Conservation (phyloP, 1,140 invertebrate genomes). For the Drosophila aff. region DNA sequence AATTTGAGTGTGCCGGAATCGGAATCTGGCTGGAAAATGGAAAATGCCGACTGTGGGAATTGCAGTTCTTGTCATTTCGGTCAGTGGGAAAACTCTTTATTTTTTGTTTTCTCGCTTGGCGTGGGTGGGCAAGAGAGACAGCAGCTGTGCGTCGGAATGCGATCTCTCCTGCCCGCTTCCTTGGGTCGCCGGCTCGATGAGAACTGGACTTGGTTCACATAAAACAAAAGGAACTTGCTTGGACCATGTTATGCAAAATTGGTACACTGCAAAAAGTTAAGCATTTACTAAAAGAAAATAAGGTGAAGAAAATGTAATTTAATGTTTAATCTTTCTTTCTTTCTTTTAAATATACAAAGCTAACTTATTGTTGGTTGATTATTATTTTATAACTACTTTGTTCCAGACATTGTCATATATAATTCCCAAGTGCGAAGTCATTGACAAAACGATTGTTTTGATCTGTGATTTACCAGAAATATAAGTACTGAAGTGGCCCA, state of each 20-base stretch:
- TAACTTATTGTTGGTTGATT: no score
- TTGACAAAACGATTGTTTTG: no score
- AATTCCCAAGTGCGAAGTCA: no score
- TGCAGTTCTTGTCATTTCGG: conserved; percentile 30
- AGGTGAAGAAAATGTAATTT: no score
- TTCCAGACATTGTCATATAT: no score
- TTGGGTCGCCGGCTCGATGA: conserved; percentile 34
- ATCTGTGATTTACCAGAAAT: no score
- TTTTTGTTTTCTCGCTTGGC: conserved; percentile 10
- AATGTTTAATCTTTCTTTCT: no score
- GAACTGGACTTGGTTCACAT: conserved; percentile 74
- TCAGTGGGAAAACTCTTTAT: conserved; percentile 37
- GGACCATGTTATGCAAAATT: conserved; percentile 48
- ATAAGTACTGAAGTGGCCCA: no score
- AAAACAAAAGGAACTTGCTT: conserved; percentile 43
- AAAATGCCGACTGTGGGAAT: conserved; percentile 49
- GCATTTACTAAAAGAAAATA: no score
- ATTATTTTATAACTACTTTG: no score
- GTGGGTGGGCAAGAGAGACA: conserved; percentile 61
- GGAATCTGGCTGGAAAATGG: conserved; percentile 58
- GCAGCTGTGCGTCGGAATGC: conserved; percentile 67
- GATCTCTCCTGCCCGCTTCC: conserved; percentile 29
- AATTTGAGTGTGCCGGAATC: conserved; percentile 62
- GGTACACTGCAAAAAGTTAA: background rate
- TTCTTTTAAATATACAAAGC: no score